A percentile compares a stretch with the other conserved stretches of the same genome.
These are phyloP conservation scores for Prionailurus viverrinus DNA, from an alignment of 2,113 vertebrate species.

Conservation along the genomic window DNA sequence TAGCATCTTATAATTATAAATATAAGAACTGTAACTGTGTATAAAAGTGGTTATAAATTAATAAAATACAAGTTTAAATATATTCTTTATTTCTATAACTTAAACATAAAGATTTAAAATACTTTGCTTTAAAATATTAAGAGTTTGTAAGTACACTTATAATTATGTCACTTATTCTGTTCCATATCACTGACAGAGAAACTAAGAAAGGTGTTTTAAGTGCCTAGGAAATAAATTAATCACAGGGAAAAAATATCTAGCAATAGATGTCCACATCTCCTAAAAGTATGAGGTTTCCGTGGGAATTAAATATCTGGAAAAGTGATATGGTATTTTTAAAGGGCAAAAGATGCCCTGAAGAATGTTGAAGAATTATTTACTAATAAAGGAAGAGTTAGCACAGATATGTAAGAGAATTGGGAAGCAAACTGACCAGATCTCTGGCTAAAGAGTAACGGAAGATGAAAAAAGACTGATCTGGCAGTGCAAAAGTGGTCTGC, in stretches of 20 bases:
- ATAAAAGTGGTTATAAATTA: slow-evolving; percentile 47
- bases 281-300: slow-evolving; percentile 60
- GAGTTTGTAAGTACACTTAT: slow-evolving; percentile 2
- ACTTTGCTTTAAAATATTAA: slow-evolving; percentile 53
- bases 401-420: slow-evolving; percentile 66
- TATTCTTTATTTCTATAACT: slow-evolving; percentile 13
- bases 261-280: slow-evolving; percentile 28
- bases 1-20: slow-evolving; percentile 59
- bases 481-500: slow-evolving; percentile 55
- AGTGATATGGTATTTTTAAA: slow-evolving; percentile 64
- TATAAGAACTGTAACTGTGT: slow-evolving; percentile 49
- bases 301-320: slow-evolving; percentile 69
- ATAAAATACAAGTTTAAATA: slow-evolving; percentile 61
- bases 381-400: slow-evolving; percentile 68
- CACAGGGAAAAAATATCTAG: neutral
- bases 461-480: slow-evolving; percentile 75
- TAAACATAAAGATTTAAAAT: slow-evolving; percentile 57
- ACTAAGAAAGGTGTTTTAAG: slow-evolving; percentile 56
- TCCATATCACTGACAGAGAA: slow-evolving; percentile 56
- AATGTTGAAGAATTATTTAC: slow-evolving; percentile 66
- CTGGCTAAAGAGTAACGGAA: slow-evolving; percentile 47
- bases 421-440: slow-evolving; percentile 68
- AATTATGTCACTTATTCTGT: neutral
- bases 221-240: slow-evolving; percentile 59
- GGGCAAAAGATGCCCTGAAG: slow-evolving; percentile 69